A percentile compares a stretch with the other conserved stretches of the same genome.
Conservation (phyloP, 2,888 invertebrate genomes). For the Catocala fraxini region DNA sequence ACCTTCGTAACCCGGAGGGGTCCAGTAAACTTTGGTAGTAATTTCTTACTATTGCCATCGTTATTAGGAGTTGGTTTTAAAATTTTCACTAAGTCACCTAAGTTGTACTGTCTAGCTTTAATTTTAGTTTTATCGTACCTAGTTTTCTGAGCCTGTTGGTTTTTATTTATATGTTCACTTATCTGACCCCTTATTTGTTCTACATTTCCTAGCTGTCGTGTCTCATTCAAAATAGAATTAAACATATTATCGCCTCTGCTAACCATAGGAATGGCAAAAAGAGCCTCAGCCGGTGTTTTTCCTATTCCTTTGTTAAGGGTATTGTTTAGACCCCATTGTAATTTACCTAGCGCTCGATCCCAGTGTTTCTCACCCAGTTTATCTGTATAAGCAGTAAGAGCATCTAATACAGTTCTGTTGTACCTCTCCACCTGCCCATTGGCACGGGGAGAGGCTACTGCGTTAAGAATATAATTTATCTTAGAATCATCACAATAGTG, state of each 20-base stretch:
- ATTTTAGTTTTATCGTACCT: not conserved
- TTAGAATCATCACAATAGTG: too few relatives aligned
- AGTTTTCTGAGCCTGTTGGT: not conserved
- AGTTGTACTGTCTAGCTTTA: not conserved
- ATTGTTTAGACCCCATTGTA: not conserved
- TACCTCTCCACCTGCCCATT: too few relatives aligned
- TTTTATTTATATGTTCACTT: not conserved
- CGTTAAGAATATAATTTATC: too few relatives aligned
- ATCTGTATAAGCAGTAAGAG: too few relatives aligned
- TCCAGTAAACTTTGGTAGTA: not conserved
- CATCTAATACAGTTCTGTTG: too few relatives aligned
- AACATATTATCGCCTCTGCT: not conserved
- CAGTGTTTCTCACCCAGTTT: too few relatives aligned
- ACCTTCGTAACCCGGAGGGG: not conserved
- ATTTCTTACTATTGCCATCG: not conserved
- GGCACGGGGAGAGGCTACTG: too few relatives aligned
- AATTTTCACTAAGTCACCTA: conserved; percentile 1
- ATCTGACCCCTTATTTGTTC: not conserved
- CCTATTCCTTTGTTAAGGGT: not conserved
- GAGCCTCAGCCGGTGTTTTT: not conserved
- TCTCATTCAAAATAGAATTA: not conserved
- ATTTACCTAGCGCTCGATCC: not conserved
- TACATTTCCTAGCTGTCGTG: not conserved
- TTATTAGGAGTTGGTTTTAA: not conserved
- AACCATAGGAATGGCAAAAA: not conserved